Conservation (phyloP, 2,888 invertebrate species). For the Drosophila barbarae region DNA sequence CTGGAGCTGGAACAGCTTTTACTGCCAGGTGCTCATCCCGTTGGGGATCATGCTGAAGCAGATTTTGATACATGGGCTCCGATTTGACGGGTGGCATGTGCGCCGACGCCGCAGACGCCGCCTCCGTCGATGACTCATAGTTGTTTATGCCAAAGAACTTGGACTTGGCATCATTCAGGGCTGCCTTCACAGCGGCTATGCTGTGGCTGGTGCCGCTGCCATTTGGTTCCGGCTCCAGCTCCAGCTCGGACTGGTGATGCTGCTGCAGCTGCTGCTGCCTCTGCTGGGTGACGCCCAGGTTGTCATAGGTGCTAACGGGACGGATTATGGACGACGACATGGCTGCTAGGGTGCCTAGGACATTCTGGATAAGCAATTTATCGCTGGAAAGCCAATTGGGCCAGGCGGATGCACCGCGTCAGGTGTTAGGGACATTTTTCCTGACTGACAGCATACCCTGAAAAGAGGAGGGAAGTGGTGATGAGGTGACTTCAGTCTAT, state of each 20-base stretch:
- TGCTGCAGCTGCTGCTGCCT: conserved; percentile 27
- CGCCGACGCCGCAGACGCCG: background rate
- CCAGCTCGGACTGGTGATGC: conserved; percentile 16
- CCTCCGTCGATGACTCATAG: conserved; percentile 35
- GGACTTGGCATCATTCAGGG: conserved; percentile 79
- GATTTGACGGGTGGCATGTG: conserved; percentile 29
- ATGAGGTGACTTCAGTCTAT: background rate
- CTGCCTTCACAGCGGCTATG: conserved; percentile 78
- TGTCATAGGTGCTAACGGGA: conserved; percentile 79
- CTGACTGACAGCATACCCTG: conserved; percentile 27
- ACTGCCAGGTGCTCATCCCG: background rate
- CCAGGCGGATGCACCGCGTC: background rate
- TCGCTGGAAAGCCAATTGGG: background rate
- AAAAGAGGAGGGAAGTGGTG: background rate
- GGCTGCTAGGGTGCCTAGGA: conserved; percentile 29
- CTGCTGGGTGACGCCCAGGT: conserved; percentile 64
- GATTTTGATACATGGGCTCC: conserved; percentile 76
- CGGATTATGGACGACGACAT: conserved; percentile 70
- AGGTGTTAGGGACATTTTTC: conserved; percentile 24
- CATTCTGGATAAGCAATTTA: conserved; percentile 3
- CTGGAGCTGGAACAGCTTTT: conserved; percentile 4
- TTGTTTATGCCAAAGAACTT: conserved; percentile 79
- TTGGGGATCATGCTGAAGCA: conserved; percentile 60
- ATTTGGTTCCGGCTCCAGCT: conserved; percentile 17
- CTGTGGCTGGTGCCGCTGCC: conserved; percentile 66